Evolutionary conservation across 2,888 invertebrate species (phyloP).

Genomic region (Parochlus steinenii): DNA sequence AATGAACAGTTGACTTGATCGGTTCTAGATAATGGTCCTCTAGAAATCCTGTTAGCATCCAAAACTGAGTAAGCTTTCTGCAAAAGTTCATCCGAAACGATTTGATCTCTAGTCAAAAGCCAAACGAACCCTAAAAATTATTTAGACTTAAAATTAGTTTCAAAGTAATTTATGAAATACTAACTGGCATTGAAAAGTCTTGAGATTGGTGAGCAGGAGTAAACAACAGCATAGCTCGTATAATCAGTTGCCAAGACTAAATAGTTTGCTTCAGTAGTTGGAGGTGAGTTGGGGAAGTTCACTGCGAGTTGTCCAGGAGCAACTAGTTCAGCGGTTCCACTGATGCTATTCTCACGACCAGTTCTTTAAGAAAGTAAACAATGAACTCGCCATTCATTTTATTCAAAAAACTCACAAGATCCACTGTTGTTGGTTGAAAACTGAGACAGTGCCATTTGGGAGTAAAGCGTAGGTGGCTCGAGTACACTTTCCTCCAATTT

Average conservation of each 20-base stretch:
- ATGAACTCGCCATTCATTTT: neutral
- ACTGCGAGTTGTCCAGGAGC: conserved; percentile 18
- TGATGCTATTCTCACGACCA: conserved; percentile 15
- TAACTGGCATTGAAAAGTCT: conserved; percentile 11
- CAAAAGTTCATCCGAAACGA: conserved; percentile 16
- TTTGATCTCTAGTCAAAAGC: conserved; percentile 22
- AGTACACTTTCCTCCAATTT: conserved; percentile 56
- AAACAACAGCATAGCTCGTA: conserved; percentile 37
- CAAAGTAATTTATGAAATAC: neutral
- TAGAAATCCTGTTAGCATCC: conserved; percentile 1
- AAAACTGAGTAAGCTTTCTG: conserved; percentile 4
- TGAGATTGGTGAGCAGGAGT: conserved; percentile 33
- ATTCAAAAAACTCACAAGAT: conserved; percentile 28
- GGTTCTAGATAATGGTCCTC: neutral
- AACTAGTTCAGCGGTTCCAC: conserved; percentile 16
- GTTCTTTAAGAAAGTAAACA: conserved; percentile 14
- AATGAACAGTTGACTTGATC: conserved; percentile 6
- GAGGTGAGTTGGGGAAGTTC: conserved; percentile 16
- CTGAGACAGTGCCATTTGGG: conserved; percentile 32
- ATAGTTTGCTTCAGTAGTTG: conserved; percentile 37
- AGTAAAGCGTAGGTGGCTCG: conserved; percentile 42
- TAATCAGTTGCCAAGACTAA: conserved; percentile 47
- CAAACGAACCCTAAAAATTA: conserved; percentile 14
- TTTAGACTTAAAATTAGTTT: neutral
- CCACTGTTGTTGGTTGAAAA: conserved; percentile 33